Evolutionary conservation across 2,888 invertebrate genomes (phyloP).

Genomic region (Eutolmus rufibarbis): DNA sequence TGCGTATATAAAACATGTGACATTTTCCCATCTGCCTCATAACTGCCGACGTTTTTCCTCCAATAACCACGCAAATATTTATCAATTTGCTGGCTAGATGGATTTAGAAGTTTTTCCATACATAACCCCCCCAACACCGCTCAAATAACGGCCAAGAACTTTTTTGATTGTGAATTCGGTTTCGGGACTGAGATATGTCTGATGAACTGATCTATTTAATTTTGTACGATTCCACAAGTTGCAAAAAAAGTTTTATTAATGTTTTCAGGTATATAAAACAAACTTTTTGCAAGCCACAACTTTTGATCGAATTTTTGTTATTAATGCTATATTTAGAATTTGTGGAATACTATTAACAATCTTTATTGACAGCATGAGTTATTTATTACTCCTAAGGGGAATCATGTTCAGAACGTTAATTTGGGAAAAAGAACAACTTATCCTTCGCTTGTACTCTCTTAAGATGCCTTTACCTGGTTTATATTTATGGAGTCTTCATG

Average conservation of each 20-base stretch:
- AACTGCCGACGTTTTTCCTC: not conserved
- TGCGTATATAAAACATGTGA: not conserved
- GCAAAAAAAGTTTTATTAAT: not conserved
- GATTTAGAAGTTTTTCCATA: not conserved
- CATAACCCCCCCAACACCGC: not conserved
- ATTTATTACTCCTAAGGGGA: not conserved
- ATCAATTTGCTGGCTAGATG: not conserved
- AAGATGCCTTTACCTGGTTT: too few species aligned
- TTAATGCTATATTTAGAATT: not conserved
- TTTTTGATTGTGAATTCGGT: not conserved
- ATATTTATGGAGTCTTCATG: too few species aligned
- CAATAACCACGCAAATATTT: not conserved
- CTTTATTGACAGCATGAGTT: not conserved
- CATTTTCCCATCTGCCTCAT: not conserved
- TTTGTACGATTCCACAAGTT: not conserved
- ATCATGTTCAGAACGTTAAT: not conserved
- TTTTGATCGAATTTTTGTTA: not conserved
- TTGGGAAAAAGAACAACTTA: too few species aligned
- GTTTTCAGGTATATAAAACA: not conserved
- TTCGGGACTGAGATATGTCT: not conserved
- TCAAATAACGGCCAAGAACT: not conserved
- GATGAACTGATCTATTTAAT: not conserved
- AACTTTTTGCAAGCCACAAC: not conserved
- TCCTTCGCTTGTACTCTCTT: too few species aligned
- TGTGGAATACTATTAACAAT: not conserved